Base-by-base conservation (phyloP, 2,113 vertebrate genomes). In the Anoplopoma fimbria region DNA sequence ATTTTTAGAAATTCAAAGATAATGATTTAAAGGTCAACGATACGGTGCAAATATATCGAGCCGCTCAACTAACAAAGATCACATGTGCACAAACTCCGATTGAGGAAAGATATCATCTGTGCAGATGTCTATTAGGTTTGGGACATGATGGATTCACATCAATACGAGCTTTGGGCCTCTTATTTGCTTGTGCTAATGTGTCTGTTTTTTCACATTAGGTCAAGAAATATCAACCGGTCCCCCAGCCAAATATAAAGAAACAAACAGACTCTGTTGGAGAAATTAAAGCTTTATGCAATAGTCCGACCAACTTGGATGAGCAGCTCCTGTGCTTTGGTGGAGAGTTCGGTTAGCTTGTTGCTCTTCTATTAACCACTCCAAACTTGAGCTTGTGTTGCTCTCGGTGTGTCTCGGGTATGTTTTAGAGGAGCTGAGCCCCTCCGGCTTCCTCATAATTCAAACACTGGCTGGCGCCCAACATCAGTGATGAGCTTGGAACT, bases 371-470 rank as follows among this genome's bases (percentile, higher is more conserved):
- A 47, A 38, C 31, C 17, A 9, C 25, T 42, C 4, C 42, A 73
- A 29, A 57, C 63, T 31, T 23, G n/a, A 77, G 25, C 42, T 27
- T 58, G 1, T 25, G 38, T 75, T 81, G 55, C 36, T 51, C 68
- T 76, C 42, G 36, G 17, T 72, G 63, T 77, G 42, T 70, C 36
- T 76, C 8, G 0, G 25, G 4, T 62, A 17, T 47, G 23, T 42
- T 69, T 19, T 77, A 33, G 27, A 13, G 72, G 45, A 71, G 83
- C 36, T 36, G 4, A 33, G n/a, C 10, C 27, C 65, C 31, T 63
- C 38, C 0, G 0, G 65, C 65, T 72, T 90, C 58, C 69, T 76
- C 61, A 71, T 84, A 84, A 79, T 58, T 86, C 55, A 65, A 77
- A 65, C 79, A 15, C 58, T 85, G 76, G 73, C 83, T 63, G 38